Evolutionary conservation across 2,888 invertebrate genomes (phyloP), one percentile per base, ranked within the genome.

Genomic region (Pheosia tremula): DNA sequence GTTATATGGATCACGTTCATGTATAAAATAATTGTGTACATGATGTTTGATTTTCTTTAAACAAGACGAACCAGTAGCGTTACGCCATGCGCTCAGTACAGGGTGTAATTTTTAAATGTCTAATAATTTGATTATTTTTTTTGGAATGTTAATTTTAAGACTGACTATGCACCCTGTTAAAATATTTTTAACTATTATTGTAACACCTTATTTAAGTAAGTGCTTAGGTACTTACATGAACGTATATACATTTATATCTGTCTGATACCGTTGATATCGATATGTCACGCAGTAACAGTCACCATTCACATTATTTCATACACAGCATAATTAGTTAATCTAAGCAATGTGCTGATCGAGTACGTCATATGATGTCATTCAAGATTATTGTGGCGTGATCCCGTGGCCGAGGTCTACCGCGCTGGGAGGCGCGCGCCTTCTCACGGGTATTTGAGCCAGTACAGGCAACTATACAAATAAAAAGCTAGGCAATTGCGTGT

Each of bases 391-490:
- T 75, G 75, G 77, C 71, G 66, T 75, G 75, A 72, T 67, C 57
- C 59, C 57, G 59, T 59, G 65, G 57, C 65, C 59, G 41, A 71
- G 67, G 74, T 71, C 73, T 60, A 56, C 77, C 75, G 72, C 71
- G 24, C 64, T 81, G 82, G 79, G 86, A 85, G 86, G 80, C 79
- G 78, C 71, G 71, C 71, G 72, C 66, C 84, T 92, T 93, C 93
- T 92, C 93, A 93, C 93, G 93, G 91, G 87, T 90, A 92, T 93
- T 93, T 91, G 86, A 87, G 81, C 83, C 85, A 83, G 84, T 84
- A 84, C 89, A 82, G 81, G 86, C 84, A 83, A 86, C 88, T 89
- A 86, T 75, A 89, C 89, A 92, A 93, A 93, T 88, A 92, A 90
- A 24, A 24, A 24, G 24, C 24, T 24, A 2, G 2, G 24, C 24